These are phyloP conservation scores for Drosophila kurseongensis DNA, from an alignment of 1,140 invertebrate genomes.

Conservation along the genomic window DNA sequence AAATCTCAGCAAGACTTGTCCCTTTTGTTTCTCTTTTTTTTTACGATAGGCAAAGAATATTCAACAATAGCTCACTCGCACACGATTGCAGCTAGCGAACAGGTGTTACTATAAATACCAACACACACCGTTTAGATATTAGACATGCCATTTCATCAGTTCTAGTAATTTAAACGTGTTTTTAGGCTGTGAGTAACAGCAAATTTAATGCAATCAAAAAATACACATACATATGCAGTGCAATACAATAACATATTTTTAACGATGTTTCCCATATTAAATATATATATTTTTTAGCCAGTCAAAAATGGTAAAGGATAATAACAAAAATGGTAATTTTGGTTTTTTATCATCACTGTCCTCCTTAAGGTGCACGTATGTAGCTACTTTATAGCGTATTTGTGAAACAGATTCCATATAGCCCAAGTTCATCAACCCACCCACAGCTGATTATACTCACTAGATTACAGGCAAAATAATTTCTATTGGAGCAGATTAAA, in stretches of 20 bases:
- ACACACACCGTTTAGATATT: conserved; percentile 22
- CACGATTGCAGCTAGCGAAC: conserved; percentile 35
- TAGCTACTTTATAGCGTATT: conserved; percentile 9
- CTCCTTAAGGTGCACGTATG: neutral
- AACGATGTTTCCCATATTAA: too few relatives aligned
- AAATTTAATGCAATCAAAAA: neutral
- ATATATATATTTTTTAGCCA: too few relatives aligned
- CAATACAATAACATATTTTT: neutral
- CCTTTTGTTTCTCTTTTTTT: neutral
- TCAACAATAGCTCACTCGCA: conserved; percentile 33
- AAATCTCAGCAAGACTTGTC: conserved; percentile 49
- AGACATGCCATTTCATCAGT: conserved; percentile 20
- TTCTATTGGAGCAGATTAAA: conserved; percentile 34
- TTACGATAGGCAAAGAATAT: conserved; percentile 50
- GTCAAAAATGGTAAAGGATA: too few relatives aligned
- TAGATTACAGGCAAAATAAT: conserved; percentile 24
- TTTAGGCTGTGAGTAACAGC: neutral
- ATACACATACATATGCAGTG: too few relatives aligned
- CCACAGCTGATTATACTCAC: conserved; percentile 36
- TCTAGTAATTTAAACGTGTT: conserved; percentile 5
- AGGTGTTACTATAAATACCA: conserved; percentile 64
- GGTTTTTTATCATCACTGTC: neutral
- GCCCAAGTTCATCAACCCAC: conserved; percentile 44
- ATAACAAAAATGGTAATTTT: too few relatives aligned
- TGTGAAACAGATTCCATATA: conserved; percentile 8